These are phyloP conservation scores for Illadopsis cleaveri DNA, from an alignment of 2,113 vertebrate genomes.

Conservation along the genomic window DNA sequence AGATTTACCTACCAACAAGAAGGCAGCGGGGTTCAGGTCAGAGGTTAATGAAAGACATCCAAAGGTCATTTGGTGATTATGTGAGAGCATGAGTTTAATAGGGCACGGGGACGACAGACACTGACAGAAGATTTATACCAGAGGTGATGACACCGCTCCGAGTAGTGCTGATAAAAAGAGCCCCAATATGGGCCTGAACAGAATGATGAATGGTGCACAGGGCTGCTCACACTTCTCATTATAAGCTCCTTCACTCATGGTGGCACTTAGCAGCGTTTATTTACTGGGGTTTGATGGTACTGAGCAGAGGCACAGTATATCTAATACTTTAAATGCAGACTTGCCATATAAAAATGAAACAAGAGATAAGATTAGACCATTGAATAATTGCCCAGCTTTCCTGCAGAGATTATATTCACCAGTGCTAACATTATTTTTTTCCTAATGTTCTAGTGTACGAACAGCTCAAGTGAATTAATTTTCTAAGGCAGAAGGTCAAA, in stretches of 20 bases:
- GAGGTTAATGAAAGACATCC: constrained; percentile 94
- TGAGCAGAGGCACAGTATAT: constrained; percentile 73
- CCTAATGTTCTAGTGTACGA: constrained; percentile 69
- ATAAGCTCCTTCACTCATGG: constrained; percentile 81
- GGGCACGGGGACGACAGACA: constrained; percentile 79
- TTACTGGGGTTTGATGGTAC: constrained; percentile 70
- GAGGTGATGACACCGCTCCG: constrained; percentile 85
- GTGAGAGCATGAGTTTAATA: constrained; percentile 87
- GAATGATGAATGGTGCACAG: constrained; percentile 88
- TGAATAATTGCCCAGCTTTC: constrained; percentile 80
- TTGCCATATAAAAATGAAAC: constrained; percentile 82
- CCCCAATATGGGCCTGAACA: constrained; percentile 84
- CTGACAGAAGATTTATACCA: constrained; percentile 95
- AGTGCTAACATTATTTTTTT: constrained; percentile 77
- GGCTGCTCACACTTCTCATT: constrained; percentile 90
- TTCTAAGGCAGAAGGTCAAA: constrained; percentile 80
- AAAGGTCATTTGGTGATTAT: constrained; percentile 88
- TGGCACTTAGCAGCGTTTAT: constrained; percentile 84
- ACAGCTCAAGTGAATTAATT: constrained; percentile 80
- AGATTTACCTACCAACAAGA: constrained; percentile 86
- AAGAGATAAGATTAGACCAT: constrained; percentile 78
- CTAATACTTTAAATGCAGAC: constrained; percentile 76
- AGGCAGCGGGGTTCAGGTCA: constrained; percentile 83
- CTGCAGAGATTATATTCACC: constrained; percentile 79
- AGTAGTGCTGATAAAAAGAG: constrained; percentile 95